These are phyloP conservation scores for Budorcas taxicolor DNA, from an alignment of 2,113 vertebrate genomes.

Conservation along the genomic window DNA sequence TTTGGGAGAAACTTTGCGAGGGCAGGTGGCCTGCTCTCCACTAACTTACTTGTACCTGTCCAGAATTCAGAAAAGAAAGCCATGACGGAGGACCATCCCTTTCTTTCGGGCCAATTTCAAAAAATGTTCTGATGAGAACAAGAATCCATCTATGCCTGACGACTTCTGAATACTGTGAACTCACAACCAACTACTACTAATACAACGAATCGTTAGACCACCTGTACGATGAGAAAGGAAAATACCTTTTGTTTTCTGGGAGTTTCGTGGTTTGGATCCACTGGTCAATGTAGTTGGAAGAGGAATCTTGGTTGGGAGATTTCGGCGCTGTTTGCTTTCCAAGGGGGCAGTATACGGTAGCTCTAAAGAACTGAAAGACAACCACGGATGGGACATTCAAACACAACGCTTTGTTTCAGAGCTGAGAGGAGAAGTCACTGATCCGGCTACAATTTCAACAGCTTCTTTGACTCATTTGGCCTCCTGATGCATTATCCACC, in stretches of 20 bases:
- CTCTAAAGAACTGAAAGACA: slow-evolving; percentile 88
- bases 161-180: neutral
- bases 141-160: neutral
- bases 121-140: neutral
- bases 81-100: neutral
- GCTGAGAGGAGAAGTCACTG: neutral
- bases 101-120: neutral
- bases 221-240: neutral
- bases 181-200: neutral
- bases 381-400: neutral
- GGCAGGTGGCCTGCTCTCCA: slow-evolving; percentile 86
- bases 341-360: slow-evolving; percentile 87
- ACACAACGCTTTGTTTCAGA: neutral
- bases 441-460: neutral
- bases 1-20: slow-evolving; percentile 86
- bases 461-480: neutral
- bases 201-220: fast-evolving
- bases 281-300: slow-evolving; percentile 74
- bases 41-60: slow-evolving; percentile 83
- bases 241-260: slow-evolving; percentile 86
- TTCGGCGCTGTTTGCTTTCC: slow-evolving; percentile 94
- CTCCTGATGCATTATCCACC: neutral
- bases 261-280: slow-evolving; percentile 82
- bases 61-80: slow-evolving; percentile 32
- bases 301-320: slow-evolving; percentile 87